Percentiles rank a stretch among this genome's conserved stretches.
phyloP scores from a whole-genome alignment of 2,888 invertebrate species.

The Philereme vetulata region DNA sequence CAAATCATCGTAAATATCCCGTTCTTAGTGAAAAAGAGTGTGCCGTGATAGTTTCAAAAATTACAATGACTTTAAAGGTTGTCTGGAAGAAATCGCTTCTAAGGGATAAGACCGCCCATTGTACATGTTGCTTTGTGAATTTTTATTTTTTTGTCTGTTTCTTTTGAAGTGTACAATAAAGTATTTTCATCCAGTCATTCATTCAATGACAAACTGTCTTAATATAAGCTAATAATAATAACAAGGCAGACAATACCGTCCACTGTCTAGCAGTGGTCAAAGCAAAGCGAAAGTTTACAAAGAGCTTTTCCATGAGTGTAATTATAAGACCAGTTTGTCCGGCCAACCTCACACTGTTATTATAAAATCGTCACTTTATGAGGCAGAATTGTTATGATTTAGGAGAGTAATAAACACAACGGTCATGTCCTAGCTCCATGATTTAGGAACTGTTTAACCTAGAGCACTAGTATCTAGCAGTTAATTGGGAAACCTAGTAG shows the following conservation, averaged over 20 bases:
- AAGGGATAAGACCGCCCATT: no score
- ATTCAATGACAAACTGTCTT: no score
- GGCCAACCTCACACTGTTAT: conserved; percentile 11
- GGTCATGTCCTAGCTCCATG: conserved; percentile 18
- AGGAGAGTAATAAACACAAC: conserved; percentile 22
- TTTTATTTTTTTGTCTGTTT: no score
- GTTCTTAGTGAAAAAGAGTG: no score
- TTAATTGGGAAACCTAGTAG: background rate
- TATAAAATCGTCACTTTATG: conserved; percentile 15
- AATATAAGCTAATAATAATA: no score
- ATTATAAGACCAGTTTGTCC: conserved; percentile 7
- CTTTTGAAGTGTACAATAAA: no score
- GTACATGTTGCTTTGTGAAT: no score
- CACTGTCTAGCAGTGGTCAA: background rate
- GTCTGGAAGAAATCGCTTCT: no score
- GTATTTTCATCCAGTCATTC: no score
- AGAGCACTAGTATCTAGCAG: conserved; percentile 2
- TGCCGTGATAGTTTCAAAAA: no score
- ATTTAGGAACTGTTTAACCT: conserved; percentile 11
- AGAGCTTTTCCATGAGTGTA: conserved; percentile 10
- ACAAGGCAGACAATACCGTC: conserved; percentile 6
- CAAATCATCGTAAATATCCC: no score
- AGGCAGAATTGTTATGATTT: conserved; percentile 20
- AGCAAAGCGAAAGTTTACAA: conserved; percentile 13
- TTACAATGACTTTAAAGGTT: no score